Conservation (phyloP, 2,113 vertebrate species). For the Cyprinodon tularosa region DNA sequence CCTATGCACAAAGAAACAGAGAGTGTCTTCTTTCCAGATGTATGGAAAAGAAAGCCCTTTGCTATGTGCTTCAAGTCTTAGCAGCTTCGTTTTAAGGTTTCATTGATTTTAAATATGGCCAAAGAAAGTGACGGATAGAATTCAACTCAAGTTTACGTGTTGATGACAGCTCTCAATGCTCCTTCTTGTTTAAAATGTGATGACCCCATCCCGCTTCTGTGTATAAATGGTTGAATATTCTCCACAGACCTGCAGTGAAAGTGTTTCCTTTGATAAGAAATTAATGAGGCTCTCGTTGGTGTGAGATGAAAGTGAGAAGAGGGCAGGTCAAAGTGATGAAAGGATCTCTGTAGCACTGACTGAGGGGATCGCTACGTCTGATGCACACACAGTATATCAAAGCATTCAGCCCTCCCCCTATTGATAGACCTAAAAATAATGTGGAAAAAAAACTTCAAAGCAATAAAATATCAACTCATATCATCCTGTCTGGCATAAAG, state of each 20-base stretch:
- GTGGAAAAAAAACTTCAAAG: slow-evolving; percentile 21
- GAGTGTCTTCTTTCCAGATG: slow-evolving; percentile 68
- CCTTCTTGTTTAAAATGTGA: slow-evolving; percentile 45
- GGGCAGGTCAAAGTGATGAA: slow-evolving; percentile 71
- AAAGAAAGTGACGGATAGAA: neutral
- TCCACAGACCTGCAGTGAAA: slow-evolving; percentile 46
- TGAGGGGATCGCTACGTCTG: slow-evolving; percentile 49
- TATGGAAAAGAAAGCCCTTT: slow-evolving; percentile 52
- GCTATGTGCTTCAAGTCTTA: slow-evolving; percentile 49
- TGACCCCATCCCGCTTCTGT: slow-evolving; percentile 38
- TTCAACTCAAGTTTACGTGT: slow-evolving; percentile 18
- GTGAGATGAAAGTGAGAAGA: slow-evolving; percentile 65
- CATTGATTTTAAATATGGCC: neutral
- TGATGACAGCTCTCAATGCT: slow-evolving; percentile 11
- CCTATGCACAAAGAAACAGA: slow-evolving; percentile 33
- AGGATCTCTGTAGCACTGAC: slow-evolving; percentile 49
- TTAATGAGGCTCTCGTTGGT: slow-evolving; percentile 68
- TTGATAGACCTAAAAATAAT: slow-evolving; percentile 51
- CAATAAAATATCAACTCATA: neutral
- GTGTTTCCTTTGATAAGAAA: slow-evolving; percentile 68
- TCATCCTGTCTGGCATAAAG: neutral
- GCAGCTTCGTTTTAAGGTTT: slow-evolving; percentile 39
- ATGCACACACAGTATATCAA: slow-evolving; percentile 57
- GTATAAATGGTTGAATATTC: slow-evolving; percentile 31
- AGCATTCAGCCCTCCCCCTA: slow-evolving; percentile 35